Evolutionary conservation across 2,797 vertebrate genomes (phyloP), one percentile per base, ranked within the genome.

Genomic region (Acrossocheilus fasciatus): DNA sequence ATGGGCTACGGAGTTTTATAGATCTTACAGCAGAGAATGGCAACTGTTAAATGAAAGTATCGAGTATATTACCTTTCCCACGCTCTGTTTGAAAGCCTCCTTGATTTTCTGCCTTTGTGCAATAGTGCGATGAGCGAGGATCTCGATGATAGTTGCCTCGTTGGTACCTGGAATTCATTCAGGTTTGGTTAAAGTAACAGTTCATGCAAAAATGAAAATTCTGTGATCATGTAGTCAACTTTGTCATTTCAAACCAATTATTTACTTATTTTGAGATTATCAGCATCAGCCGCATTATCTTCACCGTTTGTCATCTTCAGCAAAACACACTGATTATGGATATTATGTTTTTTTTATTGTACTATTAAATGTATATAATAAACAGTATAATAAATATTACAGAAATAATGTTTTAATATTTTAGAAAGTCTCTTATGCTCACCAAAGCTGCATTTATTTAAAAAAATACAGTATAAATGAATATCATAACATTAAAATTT

Each of bases 81-180:
- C 94, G 0, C 90, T 86, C 69, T 93, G 92, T 89, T 99, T 99
- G 83, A 95, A 99, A 68, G 95, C 91, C 18, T 96, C 96, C 91
- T 97, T 96, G 89, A 99, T 98, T 74, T 96, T 95, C 95, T 99
- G 97, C 74, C 98, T 96, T 76, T 99, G 98, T 87, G 96, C 95
- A 1, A 93, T 90, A 0, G 94, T 97, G n/a, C 98, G 95, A 62
- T 93, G 95, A 30, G 96, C 92, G 7, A 99, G 34, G 82, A 96
- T 87, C 0, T 95, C 92, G 0, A 92, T 96, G 87, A 99, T 92
- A 30, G 94, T 91, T 0, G 96, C 95, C 94, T 99, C 98, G 43
- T 99, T 93, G 0, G 98, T 99, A 87, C 98, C 98, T 99, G 91
- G 54, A 84, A 91, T 80, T 86, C 79, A 82, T 43, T 84, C 0